These are phyloP conservation scores for Acrocyrtus sp. DNA, from an alignment of 2,888 invertebrate species.

Conservation along the genomic window DNA sequence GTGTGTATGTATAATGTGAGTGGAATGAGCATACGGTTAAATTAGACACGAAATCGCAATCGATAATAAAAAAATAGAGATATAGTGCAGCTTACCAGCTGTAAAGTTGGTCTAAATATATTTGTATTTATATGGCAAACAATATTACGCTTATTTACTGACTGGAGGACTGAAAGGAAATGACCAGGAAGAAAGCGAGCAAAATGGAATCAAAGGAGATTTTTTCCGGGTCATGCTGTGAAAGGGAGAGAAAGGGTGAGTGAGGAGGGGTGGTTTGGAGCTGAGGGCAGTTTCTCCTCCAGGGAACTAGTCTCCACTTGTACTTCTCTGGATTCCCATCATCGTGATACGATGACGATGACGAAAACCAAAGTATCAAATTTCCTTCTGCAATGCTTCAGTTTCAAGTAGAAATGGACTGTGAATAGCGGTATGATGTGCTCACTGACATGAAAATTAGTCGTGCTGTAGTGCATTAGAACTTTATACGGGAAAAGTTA, in stretches of 20 bases:
- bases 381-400: too few species aligned
- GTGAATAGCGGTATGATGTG: too few species aligned
- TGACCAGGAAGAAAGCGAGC: conserved; percentile 12
- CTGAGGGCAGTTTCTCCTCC: conserved; percentile 17
- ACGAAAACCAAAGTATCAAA: too few species aligned
- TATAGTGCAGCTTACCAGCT: background rate
- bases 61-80: background rate
- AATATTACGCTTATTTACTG: background rate
- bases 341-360: too few species aligned
- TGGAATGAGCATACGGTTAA: too few species aligned
- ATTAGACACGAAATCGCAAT: background rate
- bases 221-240: conserved; percentile 22
- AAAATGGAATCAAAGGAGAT: conserved; percentile 22
- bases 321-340: too few species aligned
- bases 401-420: too few species aligned
- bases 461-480: too few species aligned
- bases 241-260: conserved; percentile 4
- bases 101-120: background rate
- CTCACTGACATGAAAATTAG: too few species aligned
- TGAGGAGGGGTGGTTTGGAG: background rate
- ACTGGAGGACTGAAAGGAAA: too few species aligned
- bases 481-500: too few species aligned
- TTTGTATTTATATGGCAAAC: background rate
- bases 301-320: conserved; percentile 1
- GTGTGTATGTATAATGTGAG: too few species aligned